Conservation (phyloP, 2,797 vertebrate genomes). For the Molossus molossus region DNA sequence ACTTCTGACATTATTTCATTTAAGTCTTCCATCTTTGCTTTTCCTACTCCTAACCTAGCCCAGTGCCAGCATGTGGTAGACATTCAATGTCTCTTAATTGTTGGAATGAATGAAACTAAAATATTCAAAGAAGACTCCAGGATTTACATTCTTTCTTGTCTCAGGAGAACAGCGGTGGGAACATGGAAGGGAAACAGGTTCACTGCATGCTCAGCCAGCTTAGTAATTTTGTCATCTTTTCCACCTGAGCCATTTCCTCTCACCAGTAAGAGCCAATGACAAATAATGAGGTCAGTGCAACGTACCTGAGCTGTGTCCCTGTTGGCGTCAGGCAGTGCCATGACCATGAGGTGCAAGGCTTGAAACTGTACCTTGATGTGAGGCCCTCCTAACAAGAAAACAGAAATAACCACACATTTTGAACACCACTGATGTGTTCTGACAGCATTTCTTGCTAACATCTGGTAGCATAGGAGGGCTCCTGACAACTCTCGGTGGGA, state of each 20-base stretch:
- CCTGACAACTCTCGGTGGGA: not conserved
- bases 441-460: slow-evolving; percentile 17
- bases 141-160: not conserved
- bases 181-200: not conserved
- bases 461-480: slow-evolving; percentile 5
- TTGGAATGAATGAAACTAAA: not conserved
- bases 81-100: not conserved
- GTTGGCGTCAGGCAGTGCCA: slow-evolving; percentile 96
- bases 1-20: not conserved
- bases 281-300: not conserved
- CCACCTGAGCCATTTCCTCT: not conserved
- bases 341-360: slow-evolving; percentile 95
- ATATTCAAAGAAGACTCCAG: not conserved
- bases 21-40: not conserved
- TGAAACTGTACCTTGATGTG: slow-evolving; percentile 95
- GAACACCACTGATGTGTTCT: not conserved
- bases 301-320: slow-evolving; percentile 95
- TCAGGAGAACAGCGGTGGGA: accelerated
- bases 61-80: not conserved
- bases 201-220: no score
- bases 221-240: not conserved
- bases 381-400: slow-evolving; percentile 92
- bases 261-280: slow-evolving; percentile 15
- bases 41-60: not conserved
- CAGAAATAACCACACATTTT: slow-evolving; percentile 68